Percentiles rank a stretch among this genome's conserved stretches.
These are phyloP conservation scores for Heterochromis multidens DNA, from an alignment of 2,113 vertebrate genomes.

Conservation along the genomic window DNA sequence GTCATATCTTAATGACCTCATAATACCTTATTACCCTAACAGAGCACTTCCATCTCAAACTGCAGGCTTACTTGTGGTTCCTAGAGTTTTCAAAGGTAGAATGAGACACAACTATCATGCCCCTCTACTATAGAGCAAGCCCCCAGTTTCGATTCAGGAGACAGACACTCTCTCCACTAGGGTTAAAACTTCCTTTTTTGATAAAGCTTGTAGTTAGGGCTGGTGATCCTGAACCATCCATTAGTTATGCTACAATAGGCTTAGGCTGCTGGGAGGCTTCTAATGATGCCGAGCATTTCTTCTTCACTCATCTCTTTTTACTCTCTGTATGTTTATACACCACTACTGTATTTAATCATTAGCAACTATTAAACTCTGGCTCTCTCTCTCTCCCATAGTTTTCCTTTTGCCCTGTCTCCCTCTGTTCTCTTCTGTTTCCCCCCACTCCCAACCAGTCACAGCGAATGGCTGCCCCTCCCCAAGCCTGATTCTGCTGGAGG, in stretches of 20 bases:
- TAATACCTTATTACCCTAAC: too few species aligned
- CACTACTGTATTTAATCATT: background rate
- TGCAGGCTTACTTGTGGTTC: too few species aligned
- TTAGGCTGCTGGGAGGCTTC: too few species aligned
- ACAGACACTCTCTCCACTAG: too few species aligned
- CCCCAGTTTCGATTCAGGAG: too few species aligned
- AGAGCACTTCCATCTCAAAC: too few species aligned
- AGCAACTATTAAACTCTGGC: background rate
- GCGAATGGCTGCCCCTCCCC: background rate
- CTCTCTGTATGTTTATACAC: background rate
- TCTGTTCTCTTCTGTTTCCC: background rate
- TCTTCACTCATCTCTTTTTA: background rate
- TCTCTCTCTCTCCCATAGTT: background rate
- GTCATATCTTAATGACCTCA: too few species aligned
- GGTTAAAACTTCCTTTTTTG: too few species aligned
- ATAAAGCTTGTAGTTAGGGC: too few species aligned
- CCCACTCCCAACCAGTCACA: background rate
- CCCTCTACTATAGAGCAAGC: too few species aligned
- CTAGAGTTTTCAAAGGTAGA: too few species aligned
- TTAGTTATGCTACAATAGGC: background rate
- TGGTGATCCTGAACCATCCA: background rate
- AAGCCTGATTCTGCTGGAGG: background rate
- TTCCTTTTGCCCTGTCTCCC: background rate
- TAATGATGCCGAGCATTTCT: background rate
- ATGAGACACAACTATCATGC: too few species aligned